Conservation (phyloP, 2,113 vertebrate genomes). For the Platycercus adscitus region DNA sequence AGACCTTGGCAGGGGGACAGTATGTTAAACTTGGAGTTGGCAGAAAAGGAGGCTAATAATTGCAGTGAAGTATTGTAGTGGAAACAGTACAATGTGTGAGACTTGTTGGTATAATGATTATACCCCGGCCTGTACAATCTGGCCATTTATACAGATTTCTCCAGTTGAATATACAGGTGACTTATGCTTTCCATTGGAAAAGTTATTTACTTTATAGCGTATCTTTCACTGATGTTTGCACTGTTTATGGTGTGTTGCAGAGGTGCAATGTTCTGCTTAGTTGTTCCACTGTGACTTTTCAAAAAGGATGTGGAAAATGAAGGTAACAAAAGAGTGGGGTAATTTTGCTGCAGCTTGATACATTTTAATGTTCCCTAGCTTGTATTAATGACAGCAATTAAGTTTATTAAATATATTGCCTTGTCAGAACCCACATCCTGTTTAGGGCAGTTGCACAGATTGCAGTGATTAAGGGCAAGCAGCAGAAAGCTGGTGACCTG, state of each 20-base stretch:
- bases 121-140: not conserved
- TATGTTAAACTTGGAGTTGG: conserved; percentile 44
- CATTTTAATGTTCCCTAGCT: conserved; percentile 28
- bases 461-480: not conserved
- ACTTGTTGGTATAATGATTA: not conserved
- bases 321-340: not conserved
- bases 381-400: conserved; percentile 49
- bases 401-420: conserved; percentile 42
- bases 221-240: not conserved
- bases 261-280: not conserved
- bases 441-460: not conserved
- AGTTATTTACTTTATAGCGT: not conserved
- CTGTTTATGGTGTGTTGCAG: conserved; percentile 8
- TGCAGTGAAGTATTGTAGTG: conserved; percentile 37
- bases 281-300: conserved; percentile 23
- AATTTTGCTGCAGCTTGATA: conserved; percentile 37
- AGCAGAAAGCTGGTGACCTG: not conserved
- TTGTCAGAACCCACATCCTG: conserved; percentile 20
- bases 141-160: conserved; percentile 2
- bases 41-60: conserved; percentile 54
- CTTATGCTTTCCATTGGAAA: not conserved
- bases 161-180: not conserved
- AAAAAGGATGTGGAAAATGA: not conserved
- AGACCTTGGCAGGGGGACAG: conserved; percentile 45
- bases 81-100: conserved; percentile 14